A percentile compares a stretch with the other conserved stretches of the same genome.
These are phyloP conservation scores for Furcifer pardalis DNA, from an alignment of 2,797 vertebrate species.

Conservation along the genomic window DNA sequence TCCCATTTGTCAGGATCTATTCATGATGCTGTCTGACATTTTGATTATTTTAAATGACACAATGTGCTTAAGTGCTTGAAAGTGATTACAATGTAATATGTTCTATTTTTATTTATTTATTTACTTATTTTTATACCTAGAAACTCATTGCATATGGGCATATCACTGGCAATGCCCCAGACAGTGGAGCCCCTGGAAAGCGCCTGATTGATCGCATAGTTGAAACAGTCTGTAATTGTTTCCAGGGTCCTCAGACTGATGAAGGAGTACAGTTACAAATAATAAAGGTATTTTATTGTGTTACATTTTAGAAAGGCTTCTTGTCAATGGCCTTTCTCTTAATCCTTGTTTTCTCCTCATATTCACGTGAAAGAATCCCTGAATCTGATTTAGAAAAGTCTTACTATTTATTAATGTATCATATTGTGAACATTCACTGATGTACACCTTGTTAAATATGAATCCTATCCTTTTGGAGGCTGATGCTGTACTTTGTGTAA, in stretches of 20 bases:
- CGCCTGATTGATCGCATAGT: constrained; percentile 93
- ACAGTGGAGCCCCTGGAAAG: constrained; percentile 89
- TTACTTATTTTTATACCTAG: constrained; percentile 72
- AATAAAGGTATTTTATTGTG: constrained; percentile 87
- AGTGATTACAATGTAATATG: background rate
- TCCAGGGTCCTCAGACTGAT: constrained; percentile 95
- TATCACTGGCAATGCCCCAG: constrained; percentile 96
- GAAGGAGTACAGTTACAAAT: constrained; percentile 98
- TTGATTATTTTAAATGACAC: background rate
- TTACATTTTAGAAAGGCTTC: background rate
- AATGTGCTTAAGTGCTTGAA: background rate
- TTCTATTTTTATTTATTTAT: too few relatives aligned
- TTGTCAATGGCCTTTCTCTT: background rate
- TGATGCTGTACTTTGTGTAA: background rate
- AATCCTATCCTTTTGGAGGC: background rate
- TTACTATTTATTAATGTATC: background rate
- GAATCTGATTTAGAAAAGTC: background rate
- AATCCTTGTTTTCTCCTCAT: background rate
- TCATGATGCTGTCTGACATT: background rate
- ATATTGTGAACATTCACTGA: background rate
- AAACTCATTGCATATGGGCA: constrained; percentile 98
- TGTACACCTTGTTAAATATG: constrained; percentile 7
- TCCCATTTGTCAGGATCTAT: background rate
- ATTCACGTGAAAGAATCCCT: background rate
- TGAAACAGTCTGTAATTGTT: constrained; percentile 95